phyloP scores from a whole-genome alignment of 2,113 vertebrate species.

The Crotophaga sulcirostris region DNA sequence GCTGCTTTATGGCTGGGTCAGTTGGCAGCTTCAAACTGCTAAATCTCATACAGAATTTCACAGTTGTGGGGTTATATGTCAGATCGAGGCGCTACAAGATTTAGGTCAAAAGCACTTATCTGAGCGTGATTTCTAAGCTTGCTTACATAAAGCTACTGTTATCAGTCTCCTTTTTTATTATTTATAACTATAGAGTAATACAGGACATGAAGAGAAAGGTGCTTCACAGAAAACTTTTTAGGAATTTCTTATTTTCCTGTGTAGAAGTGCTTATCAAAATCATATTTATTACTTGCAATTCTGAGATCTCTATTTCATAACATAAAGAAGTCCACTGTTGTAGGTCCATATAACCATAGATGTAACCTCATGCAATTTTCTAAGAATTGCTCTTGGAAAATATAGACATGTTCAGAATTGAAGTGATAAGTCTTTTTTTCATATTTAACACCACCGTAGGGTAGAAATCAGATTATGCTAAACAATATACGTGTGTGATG shows the following conservation, averaged over 20 bases:
- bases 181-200: constrained; percentile 70
- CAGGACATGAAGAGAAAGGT: constrained; percentile 41
- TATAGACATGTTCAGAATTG: constrained; percentile 14
- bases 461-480: constrained; percentile 9
- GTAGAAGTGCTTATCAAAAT: constrained; percentile 41
- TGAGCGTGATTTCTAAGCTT: constrained; percentile 82
- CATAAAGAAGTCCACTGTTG: constrained; percentile 14
- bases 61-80: constrained; percentile 79
- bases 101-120: constrained; percentile 85
- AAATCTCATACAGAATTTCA: constrained; percentile 81
- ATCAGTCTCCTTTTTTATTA: constrained; percentile 75
- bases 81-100: constrained; percentile 80
- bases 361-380: constrained; percentile 57
- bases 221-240: constrained; percentile 66
- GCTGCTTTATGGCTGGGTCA: constrained; percentile 80
- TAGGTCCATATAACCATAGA: constrained; percentile 21
- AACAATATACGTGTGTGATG: background rate
- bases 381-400: constrained; percentile 39
- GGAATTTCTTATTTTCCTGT: constrained; percentile 50
- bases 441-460: background rate
- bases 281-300: constrained; percentile 42
- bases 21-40: constrained; percentile 79
- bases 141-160: constrained; percentile 81
- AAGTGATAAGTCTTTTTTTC: constrained; percentile 23
- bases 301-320: constrained; percentile 34